Evolutionary conservation across 2,797 vertebrate genomes (phyloP).

Genomic region (Xiphorhynchus erythropygius): DNA sequence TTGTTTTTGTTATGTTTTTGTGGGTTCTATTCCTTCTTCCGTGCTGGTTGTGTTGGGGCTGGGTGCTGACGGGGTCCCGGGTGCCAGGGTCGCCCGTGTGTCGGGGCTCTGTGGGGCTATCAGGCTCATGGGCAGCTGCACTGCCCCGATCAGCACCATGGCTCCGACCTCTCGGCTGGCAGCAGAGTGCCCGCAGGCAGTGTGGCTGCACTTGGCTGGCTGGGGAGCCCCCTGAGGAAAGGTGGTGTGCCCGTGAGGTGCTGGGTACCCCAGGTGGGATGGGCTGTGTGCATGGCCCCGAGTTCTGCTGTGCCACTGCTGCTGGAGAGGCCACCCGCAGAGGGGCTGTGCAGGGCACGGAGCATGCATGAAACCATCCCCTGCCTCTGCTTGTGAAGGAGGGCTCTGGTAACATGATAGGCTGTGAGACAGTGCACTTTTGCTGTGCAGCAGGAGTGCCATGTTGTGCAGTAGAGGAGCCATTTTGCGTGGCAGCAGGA

Average conservation of each 20-base stretch:
- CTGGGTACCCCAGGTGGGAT: rapidly evolving
- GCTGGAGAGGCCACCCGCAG: rapidly evolving
- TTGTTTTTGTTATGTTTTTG: not conserved
- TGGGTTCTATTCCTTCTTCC: not conserved
- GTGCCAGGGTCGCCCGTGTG: rapidly evolving
- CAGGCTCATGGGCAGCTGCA: rapidly evolving
- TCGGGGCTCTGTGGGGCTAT: rapidly evolving
- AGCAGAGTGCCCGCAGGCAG: rapidly evolving
- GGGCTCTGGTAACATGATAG: not conserved
- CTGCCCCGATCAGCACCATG: rapidly evolving
- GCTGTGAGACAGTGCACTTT: rapidly evolving
- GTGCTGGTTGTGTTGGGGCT: too few species aligned
- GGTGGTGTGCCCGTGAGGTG: rapidly evolving
- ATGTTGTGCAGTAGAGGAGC: not conserved
- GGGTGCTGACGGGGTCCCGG: not conserved
- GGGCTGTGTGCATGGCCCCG: rapidly evolving
- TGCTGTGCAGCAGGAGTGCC: not conserved
- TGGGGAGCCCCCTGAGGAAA: not conserved
- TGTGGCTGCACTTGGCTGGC: rapidly evolving
- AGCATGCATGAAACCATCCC: rapidly evolving
- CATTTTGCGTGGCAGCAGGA: not conserved
- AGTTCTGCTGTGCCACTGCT: rapidly evolving
- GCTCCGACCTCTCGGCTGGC: rapidly evolving
- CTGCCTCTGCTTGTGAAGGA: not conserved
- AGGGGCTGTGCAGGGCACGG: rapidly evolving